Evolutionary conservation across 2,797 vertebrate genomes (phyloP).

Genomic region (Manis javanica): DNA sequence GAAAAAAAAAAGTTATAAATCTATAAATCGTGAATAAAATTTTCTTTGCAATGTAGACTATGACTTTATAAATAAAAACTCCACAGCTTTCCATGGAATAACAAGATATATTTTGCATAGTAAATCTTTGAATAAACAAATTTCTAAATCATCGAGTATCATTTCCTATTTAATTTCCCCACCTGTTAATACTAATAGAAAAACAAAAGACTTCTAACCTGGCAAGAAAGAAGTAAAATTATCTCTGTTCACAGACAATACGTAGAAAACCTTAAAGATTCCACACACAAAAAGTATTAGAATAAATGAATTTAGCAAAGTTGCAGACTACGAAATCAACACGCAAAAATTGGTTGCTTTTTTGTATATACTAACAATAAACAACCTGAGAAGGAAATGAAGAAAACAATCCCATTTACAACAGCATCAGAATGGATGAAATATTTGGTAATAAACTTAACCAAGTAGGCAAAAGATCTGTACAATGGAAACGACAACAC

Average conservation of each 20-base stretch:
- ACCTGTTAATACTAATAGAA: background rate
- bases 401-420: background rate
- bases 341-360: background rate
- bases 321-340: background rate
- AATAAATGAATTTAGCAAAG: background rate
- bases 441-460: background rate
- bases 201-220: background rate
- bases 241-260: background rate
- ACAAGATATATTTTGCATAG: background rate
- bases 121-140: background rate
- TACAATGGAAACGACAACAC: background rate
- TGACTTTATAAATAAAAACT: background rate
- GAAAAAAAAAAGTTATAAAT: background rate
- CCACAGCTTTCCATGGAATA: background rate
- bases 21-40: background rate
- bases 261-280: background rate
- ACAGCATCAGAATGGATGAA: background rate
- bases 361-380: background rate
- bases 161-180: background rate
- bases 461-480: background rate
- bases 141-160: background rate
- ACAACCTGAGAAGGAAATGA: background rate
- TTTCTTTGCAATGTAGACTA: background rate
- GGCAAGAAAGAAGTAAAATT: background rate
- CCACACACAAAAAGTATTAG: background rate